Percentiles rank a stretch among this genome's conserved stretches.
These are phyloP conservation scores for Zygogramma bicolorata DNA, from an alignment of 2,888 invertebrate genomes.

Conservation along the genomic window DNA sequence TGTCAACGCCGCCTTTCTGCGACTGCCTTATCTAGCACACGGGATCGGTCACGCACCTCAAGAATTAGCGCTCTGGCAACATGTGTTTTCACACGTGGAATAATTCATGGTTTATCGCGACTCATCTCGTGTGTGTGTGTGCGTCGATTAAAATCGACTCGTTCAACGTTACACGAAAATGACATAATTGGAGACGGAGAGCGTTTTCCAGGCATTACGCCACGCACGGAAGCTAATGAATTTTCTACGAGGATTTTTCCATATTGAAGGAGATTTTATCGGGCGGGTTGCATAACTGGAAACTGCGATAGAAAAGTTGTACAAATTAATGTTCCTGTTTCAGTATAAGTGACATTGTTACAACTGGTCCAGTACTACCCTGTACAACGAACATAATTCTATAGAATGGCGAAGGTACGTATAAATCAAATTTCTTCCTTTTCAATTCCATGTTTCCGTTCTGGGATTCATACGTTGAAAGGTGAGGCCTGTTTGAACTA, in stretches of 20 bases:
- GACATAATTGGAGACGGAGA: slow-evolving; percentile 57
- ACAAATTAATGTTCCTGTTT: no score
- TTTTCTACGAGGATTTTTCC: slow-evolving; percentile 12
- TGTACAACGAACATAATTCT: no score
- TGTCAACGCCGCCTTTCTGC: slow-evolving; percentile 49
- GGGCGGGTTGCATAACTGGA: no score
- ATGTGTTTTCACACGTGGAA: slow-evolving; percentile 64
- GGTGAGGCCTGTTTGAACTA: no score
- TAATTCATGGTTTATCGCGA: slow-evolving; percentile 60
- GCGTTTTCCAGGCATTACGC: slow-evolving; percentile 8
- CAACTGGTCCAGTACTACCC: no score
- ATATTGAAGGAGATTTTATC: background rate
- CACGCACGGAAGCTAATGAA: slow-evolving; percentile 21
- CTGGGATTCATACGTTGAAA: no score
- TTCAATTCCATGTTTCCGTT: no score
- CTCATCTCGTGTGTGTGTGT: slow-evolving; percentile 58
- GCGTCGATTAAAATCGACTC: slow-evolving; percentile 56
- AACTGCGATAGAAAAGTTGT: no score
- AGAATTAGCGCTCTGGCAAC: slow-evolving; percentile 60
- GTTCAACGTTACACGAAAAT: slow-evolving; percentile 58
- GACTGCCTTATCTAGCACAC: slow-evolving; percentile 6
- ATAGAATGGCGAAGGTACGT: no score
- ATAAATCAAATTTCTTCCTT: no score
- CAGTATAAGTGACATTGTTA: no score
- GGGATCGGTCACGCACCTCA: slow-evolving; percentile 62